These are phyloP conservation scores for Numida meleagris DNA, from an alignment of 2,113 vertebrate species.

Conservation along the genomic window DNA sequence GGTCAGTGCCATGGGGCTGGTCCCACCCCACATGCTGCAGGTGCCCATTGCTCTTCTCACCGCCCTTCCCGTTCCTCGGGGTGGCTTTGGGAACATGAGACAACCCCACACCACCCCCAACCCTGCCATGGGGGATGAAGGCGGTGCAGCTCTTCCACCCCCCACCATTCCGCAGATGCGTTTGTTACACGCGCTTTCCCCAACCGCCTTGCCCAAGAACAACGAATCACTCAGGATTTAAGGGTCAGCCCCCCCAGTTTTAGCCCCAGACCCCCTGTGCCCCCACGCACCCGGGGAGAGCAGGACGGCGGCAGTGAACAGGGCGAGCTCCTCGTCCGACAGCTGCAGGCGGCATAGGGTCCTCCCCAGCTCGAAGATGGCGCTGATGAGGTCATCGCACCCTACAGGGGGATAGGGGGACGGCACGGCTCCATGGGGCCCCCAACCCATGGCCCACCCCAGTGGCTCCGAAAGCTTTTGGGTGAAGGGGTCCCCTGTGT, in stretches of 20 bases:
- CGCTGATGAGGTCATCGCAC: constrained; percentile 87
- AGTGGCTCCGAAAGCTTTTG: rapidly evolving
- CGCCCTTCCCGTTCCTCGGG: background rate
- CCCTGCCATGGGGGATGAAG: rapidly evolving
- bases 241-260: background rate
- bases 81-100: background rate
- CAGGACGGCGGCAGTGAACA: constrained; percentile 88
- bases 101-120: rapidly evolving
- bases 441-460: background rate
- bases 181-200: background rate
- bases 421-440: rapidly evolving
- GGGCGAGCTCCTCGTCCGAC: constrained; percentile 87
- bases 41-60: background rate
- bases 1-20: background rate
- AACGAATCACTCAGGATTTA: background rate
- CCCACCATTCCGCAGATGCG: rapidly evolving
- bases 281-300: constrained; percentile 83
- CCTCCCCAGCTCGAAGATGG: constrained; percentile 87
- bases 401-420: constrained; percentile 67
- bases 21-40: rapidly evolving
- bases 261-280: background rate
- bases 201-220: background rate
- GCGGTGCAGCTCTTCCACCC: background rate
- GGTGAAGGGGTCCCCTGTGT: background rate
- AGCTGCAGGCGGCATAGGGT: constrained; percentile 86